Percentiles rank a stretch among this genome's conserved stretches.
phyloP scores from a whole-genome alignment of 2,888 invertebrate species.

The Gnatocerus cornutus region DNA sequence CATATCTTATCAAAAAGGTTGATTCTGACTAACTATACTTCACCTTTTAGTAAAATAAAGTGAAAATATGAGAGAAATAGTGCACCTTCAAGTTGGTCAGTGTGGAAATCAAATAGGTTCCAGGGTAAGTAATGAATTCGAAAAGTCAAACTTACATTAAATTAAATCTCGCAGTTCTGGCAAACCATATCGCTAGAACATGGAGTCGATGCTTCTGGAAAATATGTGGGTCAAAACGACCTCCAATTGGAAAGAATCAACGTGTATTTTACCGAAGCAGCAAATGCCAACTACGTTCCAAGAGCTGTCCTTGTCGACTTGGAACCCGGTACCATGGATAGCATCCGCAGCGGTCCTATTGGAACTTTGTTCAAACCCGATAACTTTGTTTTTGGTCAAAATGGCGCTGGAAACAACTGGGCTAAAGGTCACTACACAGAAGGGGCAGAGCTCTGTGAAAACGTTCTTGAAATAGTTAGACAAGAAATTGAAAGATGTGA shows the following conservation, averaged over 20 bases:
- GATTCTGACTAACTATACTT: not conserved
- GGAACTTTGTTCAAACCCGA: constrained; percentile 62
- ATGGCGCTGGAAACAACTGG: constrained; percentile 79
- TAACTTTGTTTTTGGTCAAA: constrained; percentile 73
- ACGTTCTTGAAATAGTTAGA: constrained; percentile 80
- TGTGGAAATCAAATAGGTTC: constrained; percentile 13
- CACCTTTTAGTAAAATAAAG: not conserved
- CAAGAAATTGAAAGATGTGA: constrained; percentile 79
- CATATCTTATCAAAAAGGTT: not conserved
- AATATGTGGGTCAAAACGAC: constrained; percentile 81
- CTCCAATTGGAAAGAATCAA: constrained; percentile 83
- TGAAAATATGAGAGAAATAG: constrained; percentile 9
- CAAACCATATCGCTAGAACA: constrained; percentile 83
- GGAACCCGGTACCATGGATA: constrained; percentile 87
- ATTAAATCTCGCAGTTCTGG: constrained; percentile 77
- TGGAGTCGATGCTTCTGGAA: constrained; percentile 82
- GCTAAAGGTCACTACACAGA: constrained; percentile 88
- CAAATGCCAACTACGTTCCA: constrained; percentile 83
- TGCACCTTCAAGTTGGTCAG: constrained; percentile 12
- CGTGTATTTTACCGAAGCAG: constrained; percentile 84
- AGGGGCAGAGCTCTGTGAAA: constrained; percentile 83
- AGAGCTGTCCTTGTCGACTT: constrained; percentile 83
- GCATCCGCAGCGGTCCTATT: constrained; percentile 76
- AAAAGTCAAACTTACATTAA: not conserved
- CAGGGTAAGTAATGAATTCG: constrained; percentile 2